Evolutionary conservation across 2,888 invertebrate genomes (phyloP).

Genomic region (Glyphotaelius pellucidus): DNA sequence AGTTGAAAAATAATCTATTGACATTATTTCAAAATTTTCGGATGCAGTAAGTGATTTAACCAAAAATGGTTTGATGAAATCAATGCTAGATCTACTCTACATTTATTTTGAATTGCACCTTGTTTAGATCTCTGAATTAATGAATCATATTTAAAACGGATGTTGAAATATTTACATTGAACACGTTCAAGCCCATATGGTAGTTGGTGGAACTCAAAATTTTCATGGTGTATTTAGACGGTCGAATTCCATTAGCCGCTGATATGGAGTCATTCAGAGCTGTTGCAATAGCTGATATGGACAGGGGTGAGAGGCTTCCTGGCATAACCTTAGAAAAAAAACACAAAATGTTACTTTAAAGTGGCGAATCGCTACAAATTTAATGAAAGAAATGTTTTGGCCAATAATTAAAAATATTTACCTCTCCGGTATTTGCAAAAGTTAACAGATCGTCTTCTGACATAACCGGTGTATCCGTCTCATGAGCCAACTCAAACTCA

Average conservation of each 20-base stretch:
- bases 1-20: too few relatives aligned
- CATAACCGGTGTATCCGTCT: conserved; percentile 83
- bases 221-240: neutral
- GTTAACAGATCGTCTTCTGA: conserved; percentile 82
- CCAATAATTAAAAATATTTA: too few relatives aligned
- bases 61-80: too few relatives aligned
- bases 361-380: too few relatives aligned
- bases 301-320: conserved; percentile 52
- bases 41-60: too few relatives aligned
- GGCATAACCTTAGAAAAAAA: conserved; percentile 58
- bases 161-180: conserved; percentile 67
- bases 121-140: too few relatives aligned
- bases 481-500: conserved; percentile 87
- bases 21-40: too few relatives aligned
- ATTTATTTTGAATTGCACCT: too few relatives aligned
- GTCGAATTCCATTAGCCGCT: neutral
- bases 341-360: neutral
- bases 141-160: too few relatives aligned
- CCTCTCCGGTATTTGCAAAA: conserved; percentile 87
- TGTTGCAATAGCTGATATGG: conserved; percentile 34
- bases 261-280: conserved; percentile 69
- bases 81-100: too few relatives aligned
- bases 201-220: conserved; percentile 60
- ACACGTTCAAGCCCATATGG: conserved; percentile 68
- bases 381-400: too few relatives aligned